These are phyloP conservation scores for Ceratosolen fusciceps DNA, from an alignment of 1,140 invertebrate species.

Conservation along the genomic window DNA sequence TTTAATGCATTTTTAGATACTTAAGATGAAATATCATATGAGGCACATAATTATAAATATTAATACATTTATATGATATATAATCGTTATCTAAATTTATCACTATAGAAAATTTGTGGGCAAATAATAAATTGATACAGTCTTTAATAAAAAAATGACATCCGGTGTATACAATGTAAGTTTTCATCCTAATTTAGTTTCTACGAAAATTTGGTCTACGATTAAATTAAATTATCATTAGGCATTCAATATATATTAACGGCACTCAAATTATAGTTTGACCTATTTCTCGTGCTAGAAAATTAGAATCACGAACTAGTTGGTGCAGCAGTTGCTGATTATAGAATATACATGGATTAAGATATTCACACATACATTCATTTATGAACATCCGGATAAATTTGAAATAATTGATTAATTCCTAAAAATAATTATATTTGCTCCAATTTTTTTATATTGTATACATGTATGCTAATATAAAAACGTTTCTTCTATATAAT, in stretches of 20 bases:
- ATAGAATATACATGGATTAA: background rate
- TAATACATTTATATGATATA: background rate
- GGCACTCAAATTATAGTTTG: conserved; percentile 38
- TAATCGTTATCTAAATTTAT: too few species aligned
- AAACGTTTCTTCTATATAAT: too few species aligned
- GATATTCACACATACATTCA: background rate
- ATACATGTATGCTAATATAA: too few species aligned
- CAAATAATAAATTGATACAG: conserved; percentile 10
- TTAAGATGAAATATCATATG: background rate
- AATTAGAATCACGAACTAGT: conserved; percentile 34
- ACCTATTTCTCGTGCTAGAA: background rate
- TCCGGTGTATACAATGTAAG: conserved; percentile 19
- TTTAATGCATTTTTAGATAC: background rate
- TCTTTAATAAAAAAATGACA: background rate
- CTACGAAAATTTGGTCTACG: background rate
- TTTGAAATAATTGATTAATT: too few species aligned
- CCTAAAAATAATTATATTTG: too few species aligned
- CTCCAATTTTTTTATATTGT: too few species aligned
- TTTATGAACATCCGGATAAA: too few species aligned
- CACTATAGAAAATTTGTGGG: background rate
- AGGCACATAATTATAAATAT: background rate
- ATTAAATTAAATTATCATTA: conserved; percentile 3
- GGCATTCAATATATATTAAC: conserved; percentile 42
- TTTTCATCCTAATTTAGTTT: conserved; percentile 12
- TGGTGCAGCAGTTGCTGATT: conserved; percentile 30